These are phyloP conservation scores for Lerista edwardsae DNA, from an alignment of 2,797 vertebrate genomes.

Conservation along the genomic window DNA sequence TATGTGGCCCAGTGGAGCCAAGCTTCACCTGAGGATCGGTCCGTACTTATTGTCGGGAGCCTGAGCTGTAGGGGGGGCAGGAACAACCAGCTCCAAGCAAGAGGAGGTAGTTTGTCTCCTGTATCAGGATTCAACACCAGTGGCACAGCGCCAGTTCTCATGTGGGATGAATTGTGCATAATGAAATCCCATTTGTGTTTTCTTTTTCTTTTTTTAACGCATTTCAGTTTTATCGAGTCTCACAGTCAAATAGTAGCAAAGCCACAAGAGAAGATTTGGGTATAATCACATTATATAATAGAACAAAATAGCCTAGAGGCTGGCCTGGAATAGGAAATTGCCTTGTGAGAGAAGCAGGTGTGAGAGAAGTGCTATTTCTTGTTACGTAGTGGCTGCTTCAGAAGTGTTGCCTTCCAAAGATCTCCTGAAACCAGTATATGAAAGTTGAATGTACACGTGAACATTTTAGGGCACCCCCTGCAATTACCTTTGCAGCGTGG, in stretches of 20 bases:
- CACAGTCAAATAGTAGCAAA: slow-evolving; percentile 74
- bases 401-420: slow-evolving; percentile 80
- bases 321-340: slow-evolving; percentile 81
- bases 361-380: slow-evolving; percentile 78
- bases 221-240: slow-evolving; percentile 76
- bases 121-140: slow-evolving; percentile 71
- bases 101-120: slow-evolving; percentile 57
- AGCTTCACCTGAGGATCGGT: slow-evolving; percentile 50
- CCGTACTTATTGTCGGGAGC: slow-evolving; percentile 39
- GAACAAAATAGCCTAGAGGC: slow-evolving; percentile 82
- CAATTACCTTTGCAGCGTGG: neutral
- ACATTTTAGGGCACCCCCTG: slow-evolving; percentile 55
- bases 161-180: slow-evolving; percentile 71
- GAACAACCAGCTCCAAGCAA: slow-evolving; percentile 56
- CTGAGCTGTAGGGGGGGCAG: slow-evolving; percentile 59
- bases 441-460: slow-evolving; percentile 79
- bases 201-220: slow-evolving; percentile 36
- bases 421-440: slow-evolving; percentile 70
- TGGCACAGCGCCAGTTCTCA: slow-evolving; percentile 59
- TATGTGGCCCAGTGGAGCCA: slow-evolving; percentile 52
- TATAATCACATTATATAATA: slow-evolving; percentile 78
- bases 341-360: slow-evolving; percentile 80
- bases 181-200: slow-evolving; percentile 60
- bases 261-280: slow-evolving; percentile 80
- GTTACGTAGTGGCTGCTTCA: slow-evolving; percentile 77